These are phyloP conservation scores for Misgurnus mizolepis DNA, from an alignment of 2,113 vertebrate species.

Conservation along the genomic window DNA sequence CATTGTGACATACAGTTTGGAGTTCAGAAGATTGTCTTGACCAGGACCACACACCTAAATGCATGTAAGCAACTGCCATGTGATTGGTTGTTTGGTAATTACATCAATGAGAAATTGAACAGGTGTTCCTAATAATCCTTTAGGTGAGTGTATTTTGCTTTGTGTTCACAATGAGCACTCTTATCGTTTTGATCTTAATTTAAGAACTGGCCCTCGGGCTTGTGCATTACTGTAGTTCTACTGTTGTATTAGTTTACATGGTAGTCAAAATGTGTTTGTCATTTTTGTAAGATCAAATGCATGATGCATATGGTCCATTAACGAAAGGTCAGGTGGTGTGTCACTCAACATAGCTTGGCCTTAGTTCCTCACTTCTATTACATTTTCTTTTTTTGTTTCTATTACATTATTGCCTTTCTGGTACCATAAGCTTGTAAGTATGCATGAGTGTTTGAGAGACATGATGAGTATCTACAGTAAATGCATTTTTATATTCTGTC, in stretches of 20 bases:
- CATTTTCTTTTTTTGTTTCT: background rate
- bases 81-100: too few species aligned
- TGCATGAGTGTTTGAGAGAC: background rate
- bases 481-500: background rate
- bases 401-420: background rate
- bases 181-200: background rate
- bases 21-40: too few species aligned
- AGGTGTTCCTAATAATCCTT: too few species aligned
- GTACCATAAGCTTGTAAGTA: too few species aligned
- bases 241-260: background rate
- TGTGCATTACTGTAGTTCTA: background rate
- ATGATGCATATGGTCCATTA: background rate
- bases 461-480: background rate
- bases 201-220: background rate
- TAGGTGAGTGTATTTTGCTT: too few species aligned
- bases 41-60: too few species aligned
- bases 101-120: too few species aligned
- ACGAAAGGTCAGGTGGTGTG: background rate
- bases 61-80: too few species aligned
- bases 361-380: background rate
- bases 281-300: background rate
- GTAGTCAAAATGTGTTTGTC: background rate
- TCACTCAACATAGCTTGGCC: background rate
- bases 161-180: background rate
- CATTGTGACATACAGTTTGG: too few species aligned